Evolutionary conservation across 2,797 vertebrate genomes (phyloP), one percentile per base, ranked within the genome.

Genomic region (Okamejei kenojei): DNA sequence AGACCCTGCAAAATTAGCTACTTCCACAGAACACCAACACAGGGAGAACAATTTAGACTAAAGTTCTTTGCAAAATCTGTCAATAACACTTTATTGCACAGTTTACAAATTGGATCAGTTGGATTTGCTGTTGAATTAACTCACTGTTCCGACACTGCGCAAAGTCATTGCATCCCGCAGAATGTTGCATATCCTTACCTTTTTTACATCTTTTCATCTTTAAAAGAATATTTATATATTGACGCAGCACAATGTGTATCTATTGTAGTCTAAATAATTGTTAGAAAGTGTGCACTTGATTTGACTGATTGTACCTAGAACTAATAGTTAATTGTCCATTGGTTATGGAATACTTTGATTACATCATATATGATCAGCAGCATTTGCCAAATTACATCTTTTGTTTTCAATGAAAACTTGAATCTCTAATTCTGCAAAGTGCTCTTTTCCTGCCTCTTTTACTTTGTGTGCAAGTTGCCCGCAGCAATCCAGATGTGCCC

Each of bases 391-490:
- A 84, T n/a, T 29, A 61, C 58, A 13, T 32, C 13, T 17, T 86
- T 61, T 65, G 82, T 32, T 58, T 84, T n/a, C 82, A 88, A 32
- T 65, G 61, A 88, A 88, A 88, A 32, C 26, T 61, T 84, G 63
- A 86, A 88, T 1, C 19, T 1, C 29, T 88, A 88, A 88, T 2
- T 61, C 61, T 13, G 58, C 61, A 88, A 88, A 88, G 32, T 15
- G 19, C 1, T 88, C n/a, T 32, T 65, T 32, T 88, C 68, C 68
- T 35, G 8, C 15, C 58, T n/a, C 23, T 61, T 61, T 65, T 65
- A 32, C 29, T 21, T 88, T 68, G 63, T 88, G n/a, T 17, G 17
- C 35, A 35, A 88, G 9, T 88, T 88, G 61, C 61, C 17, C 21
- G n/a, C 61, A 38, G 19, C 35, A 32, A 17, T 35, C n/a, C 13